A percentile compares a stretch with the other conserved stretches of the same genome.
These are phyloP conservation scores for Melitaea cinxia DNA, from an alignment of 1,140 invertebrate genomes.

Conservation along the genomic window DNA sequence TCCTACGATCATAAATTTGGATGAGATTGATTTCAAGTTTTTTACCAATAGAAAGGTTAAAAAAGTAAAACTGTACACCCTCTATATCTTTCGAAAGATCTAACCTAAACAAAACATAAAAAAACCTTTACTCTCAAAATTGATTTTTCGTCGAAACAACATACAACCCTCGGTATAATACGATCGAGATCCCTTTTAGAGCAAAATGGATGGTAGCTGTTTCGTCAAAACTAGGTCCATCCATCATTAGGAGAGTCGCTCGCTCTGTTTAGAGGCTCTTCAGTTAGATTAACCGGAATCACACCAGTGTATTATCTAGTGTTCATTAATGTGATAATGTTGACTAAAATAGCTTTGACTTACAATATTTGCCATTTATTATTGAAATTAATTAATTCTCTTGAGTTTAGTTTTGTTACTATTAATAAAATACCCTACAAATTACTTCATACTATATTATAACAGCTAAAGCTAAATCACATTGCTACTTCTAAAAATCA, in stretches of 20 bases:
- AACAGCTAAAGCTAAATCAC: no score
- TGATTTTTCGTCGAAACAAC: slow-evolving; percentile 11
- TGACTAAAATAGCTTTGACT: not conserved
- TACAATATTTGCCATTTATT: not conserved
- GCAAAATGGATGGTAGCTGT: slow-evolving; percentile 31
- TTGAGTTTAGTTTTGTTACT: no score
- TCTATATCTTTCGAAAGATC: no score
- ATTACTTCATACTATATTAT: no score
- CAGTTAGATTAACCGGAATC: slow-evolving; percentile 20
- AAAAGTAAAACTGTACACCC: no score
- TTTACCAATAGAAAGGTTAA: no score
- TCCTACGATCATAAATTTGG: no score
- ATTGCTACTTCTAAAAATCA: no score
- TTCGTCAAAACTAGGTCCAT: slow-evolving; percentile 39
- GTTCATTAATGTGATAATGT: not conserved
- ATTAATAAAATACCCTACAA: no score
- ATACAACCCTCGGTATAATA: slow-evolving; percentile 14
- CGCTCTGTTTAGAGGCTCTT: slow-evolving; percentile 17
- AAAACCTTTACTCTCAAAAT: not conserved
- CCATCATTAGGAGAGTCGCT: slow-evolving; percentile 32
- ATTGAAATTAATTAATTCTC: no score
- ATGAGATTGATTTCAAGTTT: no score
- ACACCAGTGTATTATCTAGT: slow-evolving; percentile 6
- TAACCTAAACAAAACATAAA: no score
- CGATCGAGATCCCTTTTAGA: slow-evolving; percentile 25